Evolutionary conservation across 2,888 invertebrate genomes (phyloP), one percentile per base, ranked within the genome.

Genomic region (Oegoconia quadripuncta): DNA sequence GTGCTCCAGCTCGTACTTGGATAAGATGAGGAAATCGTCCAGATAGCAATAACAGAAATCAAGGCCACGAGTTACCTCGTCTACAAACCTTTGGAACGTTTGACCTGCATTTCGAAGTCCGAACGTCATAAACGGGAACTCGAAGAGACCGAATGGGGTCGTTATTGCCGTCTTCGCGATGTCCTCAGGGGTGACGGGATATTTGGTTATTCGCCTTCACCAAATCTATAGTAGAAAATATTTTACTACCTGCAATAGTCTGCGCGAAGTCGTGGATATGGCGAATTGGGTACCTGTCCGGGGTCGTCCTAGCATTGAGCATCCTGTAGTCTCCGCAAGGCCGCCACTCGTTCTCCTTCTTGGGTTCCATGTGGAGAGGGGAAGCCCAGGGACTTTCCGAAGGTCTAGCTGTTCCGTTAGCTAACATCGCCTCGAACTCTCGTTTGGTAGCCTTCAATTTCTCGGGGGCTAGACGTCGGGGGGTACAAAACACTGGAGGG

Each of bases 51-150:
- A 57, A 54, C 25, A 41, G 25, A 46, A 56, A 5, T 47, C 46
- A 2, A 58, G 41, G 4, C 49, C 54, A 3, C 50, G 30, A 3
- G 41, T 27, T 33, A 51, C 30, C 27, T 60, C 54, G 28, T 75
- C 64, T 8, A 78, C 63, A 23, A 73, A 74, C 3, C 68, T 52
- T 37, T 75, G 74, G 39, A 79, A 63, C 0, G 71, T 70, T 37
- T 77, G 73, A 1, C 61, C 71, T 0, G 74, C 70, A 37, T 79
- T 77, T 0, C 67, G 34, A 0, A 78, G 50, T 1, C 76, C 74
- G 22, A 74, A 76, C 0, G 50, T 49, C 63, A 66, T 64, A 3
- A 29, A 41, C 0, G 50, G 38, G 37, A 64, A 72, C 36, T 75
- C 62, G 28, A 44, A 65, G 7, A 67, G 37, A 3, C 61, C 62